phyloP scores from a whole-genome alignment of 2,113 vertebrate species.

The Pollimyrus isidori region DNA sequence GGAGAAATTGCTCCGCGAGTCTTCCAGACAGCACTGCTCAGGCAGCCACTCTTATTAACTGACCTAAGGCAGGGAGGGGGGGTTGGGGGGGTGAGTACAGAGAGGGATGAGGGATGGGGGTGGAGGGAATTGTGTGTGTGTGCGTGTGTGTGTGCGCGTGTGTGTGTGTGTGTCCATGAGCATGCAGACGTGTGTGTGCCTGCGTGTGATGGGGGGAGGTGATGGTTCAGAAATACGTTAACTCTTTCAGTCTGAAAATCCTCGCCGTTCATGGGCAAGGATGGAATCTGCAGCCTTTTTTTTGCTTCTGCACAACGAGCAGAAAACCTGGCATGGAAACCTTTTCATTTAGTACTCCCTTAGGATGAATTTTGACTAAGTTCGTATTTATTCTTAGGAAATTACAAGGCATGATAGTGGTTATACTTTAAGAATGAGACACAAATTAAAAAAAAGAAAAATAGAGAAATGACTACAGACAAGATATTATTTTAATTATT shows the following conservation, averaged over 20 bases:
- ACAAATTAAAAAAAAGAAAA: not conserved
- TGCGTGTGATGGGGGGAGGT: not conserved
- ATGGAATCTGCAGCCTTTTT: not conserved
- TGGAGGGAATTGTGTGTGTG: not conserved
- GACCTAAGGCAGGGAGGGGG: slow-evolving; percentile 30
- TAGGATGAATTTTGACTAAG: slow-evolving; percentile 1
- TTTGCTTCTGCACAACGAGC: not conserved
- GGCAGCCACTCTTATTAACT: slow-evolving; percentile 56
- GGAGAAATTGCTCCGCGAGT: slow-evolving; percentile 60
- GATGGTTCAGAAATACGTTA: not conserved
- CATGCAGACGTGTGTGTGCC: not conserved
- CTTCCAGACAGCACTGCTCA: slow-evolving; percentile 55
- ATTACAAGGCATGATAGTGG: not conserved
- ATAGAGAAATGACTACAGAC: not conserved
- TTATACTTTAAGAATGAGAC: not conserved
- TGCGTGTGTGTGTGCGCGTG: not conserved
- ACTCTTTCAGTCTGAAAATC: not conserved
- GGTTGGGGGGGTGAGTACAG: not conserved
- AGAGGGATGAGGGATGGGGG: not conserved
- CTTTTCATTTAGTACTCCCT: not conserved
- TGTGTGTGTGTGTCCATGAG: not conserved
- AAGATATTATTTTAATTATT: slow-evolving; percentile 7
- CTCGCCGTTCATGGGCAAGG: not conserved
- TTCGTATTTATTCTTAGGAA: not conserved
- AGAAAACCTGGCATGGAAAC: not conserved